phyloP scores from a whole-genome alignment of 1,140 invertebrate species.

The Eriosoma lanigerum region DNA sequence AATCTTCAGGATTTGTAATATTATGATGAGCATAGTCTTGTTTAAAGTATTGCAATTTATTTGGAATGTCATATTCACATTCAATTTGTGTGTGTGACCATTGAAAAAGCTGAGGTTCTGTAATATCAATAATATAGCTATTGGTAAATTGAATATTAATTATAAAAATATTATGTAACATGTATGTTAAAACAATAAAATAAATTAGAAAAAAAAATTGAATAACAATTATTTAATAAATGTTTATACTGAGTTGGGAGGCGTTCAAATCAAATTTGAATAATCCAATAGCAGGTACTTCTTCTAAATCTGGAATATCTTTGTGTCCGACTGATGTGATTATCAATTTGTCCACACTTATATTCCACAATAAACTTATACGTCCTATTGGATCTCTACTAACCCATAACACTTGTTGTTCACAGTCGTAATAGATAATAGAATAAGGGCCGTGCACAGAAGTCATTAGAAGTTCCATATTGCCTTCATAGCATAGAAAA shows the following conservation, averaged over 20 bases:
- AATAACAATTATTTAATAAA: too few relatives aligned
- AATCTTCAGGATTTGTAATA: background rate
- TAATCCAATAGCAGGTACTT: slow-evolving; percentile 75
- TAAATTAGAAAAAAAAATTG: too few relatives aligned
- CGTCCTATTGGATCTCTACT: slow-evolving; percentile 83
- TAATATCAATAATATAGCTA: slow-evolving; percentile 33
- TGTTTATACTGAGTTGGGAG: slow-evolving; percentile 51
- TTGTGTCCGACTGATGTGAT: slow-evolving; percentile 66
- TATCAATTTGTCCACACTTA: slow-evolving; percentile 58
- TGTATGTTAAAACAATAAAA: too few relatives aligned
- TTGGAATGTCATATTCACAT: slow-evolving; percentile 1
- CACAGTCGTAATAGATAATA: slow-evolving; percentile 73
- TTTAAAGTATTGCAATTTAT: slow-evolving; percentile 40
- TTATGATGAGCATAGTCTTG: background rate
- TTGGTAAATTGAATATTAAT: background rate
- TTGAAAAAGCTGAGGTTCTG: slow-evolving; percentile 50
- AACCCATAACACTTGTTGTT: slow-evolving; percentile 70
- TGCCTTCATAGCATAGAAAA: slow-evolving; percentile 26
- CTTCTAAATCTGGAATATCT: slow-evolving; percentile 62
- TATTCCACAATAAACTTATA: slow-evolving; percentile 73
- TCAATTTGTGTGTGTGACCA: slow-evolving; percentile 50
- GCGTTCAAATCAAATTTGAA: slow-evolving; percentile 65
- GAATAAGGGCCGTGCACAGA: slow-evolving; percentile 79
- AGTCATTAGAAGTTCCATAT: slow-evolving; percentile 56
- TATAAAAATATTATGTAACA: background rate